A percentile compares a stretch with the other conserved stretches of the same genome.
These are phyloP conservation scores for Alviniconcha strummeri DNA, from an alignment of 2,888 invertebrate species.

Conservation along the genomic window DNA sequence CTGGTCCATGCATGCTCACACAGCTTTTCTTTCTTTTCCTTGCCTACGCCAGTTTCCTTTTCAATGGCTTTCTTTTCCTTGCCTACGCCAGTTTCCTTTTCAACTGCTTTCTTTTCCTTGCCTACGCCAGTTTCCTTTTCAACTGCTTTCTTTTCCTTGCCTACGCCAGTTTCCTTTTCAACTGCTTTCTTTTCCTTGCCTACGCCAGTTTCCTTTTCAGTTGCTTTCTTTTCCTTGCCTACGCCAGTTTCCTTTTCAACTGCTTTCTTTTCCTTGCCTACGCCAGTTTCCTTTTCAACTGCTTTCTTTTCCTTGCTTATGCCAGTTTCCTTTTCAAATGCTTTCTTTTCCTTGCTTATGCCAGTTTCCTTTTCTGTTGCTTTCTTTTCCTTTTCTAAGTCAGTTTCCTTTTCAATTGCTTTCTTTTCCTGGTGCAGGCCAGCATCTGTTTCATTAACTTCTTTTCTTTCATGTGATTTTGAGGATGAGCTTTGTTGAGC, in stretches of 20 bases:
- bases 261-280: constrained; percentile 6
- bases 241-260: neutral
- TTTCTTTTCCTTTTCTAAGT: constrained; percentile 18
- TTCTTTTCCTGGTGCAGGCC: neutral
- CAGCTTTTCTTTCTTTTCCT: constrained; percentile 16
- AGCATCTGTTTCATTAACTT: no score
- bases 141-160: constrained; percentile 9
- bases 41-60: neutral
- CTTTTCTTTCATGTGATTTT: no score
- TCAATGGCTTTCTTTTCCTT: constrained; percentile 13
- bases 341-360: constrained; percentile 8
- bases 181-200: constrained; percentile 10
- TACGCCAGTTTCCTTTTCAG: neutral
- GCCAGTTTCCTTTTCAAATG: neutral
- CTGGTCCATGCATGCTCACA: neutral
- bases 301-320: constrained; percentile 10
- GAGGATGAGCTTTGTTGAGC: no score
- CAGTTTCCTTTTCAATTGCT: neutral
- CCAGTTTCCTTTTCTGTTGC: neutral
- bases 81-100: neutral
- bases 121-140: neutral
- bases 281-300: neutral
- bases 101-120: constrained; percentile 13
- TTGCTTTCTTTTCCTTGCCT: constrained; percentile 7
- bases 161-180: neutral